These are phyloP conservation scores for Pteria penguin DNA, from an alignment of 2,888 invertebrate species.

Conservation along the genomic window DNA sequence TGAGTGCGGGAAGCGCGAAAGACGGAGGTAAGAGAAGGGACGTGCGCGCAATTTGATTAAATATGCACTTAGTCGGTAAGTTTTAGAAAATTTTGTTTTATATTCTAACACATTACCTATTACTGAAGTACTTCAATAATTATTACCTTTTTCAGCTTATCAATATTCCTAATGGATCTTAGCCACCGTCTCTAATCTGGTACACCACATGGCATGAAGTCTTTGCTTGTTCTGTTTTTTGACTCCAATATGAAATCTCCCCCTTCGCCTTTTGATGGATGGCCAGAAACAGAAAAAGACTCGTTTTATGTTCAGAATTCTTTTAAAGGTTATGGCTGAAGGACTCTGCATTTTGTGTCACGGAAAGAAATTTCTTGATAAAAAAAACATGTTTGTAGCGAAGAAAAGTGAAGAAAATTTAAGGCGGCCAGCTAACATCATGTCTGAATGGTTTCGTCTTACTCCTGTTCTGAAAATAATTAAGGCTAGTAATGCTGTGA, in stretches of 20 bases:
- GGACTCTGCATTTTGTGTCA: constrained; percentile 21
- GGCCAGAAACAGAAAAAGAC: constrained; percentile 23
- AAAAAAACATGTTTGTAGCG: constrained; percentile 22
- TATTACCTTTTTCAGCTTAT: constrained; percentile 33
- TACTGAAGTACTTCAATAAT: too few relatives aligned
- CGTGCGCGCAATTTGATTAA: too few relatives aligned
- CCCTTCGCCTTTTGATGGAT: constrained; percentile 32
- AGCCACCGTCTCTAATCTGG: constrained; percentile 29
- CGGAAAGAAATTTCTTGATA: constrained; percentile 17
- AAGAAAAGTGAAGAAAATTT: constrained; percentile 29
- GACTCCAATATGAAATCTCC: constrained; percentile 34
- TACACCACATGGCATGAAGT: constrained; percentile 29
- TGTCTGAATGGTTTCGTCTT: constrained; percentile 19
- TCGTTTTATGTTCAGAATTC: constrained; percentile 9
- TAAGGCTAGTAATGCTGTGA: constrained; percentile 28
- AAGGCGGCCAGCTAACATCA: constrained; percentile 15
- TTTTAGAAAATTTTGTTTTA: too few relatives aligned
- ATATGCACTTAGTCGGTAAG: too few relatives aligned
- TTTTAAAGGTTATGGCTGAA: neutral
- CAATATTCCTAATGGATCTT: constrained; percentile 24
- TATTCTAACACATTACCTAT: too few relatives aligned
- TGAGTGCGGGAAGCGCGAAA: too few relatives aligned
- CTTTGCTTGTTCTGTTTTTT: constrained; percentile 23
- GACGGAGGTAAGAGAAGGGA: too few relatives aligned
- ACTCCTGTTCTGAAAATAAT: constrained; percentile 37